Base-by-base conservation (phyloP, 2,113 vertebrate genomes). In the Oryctolagus cuniculus region DNA sequence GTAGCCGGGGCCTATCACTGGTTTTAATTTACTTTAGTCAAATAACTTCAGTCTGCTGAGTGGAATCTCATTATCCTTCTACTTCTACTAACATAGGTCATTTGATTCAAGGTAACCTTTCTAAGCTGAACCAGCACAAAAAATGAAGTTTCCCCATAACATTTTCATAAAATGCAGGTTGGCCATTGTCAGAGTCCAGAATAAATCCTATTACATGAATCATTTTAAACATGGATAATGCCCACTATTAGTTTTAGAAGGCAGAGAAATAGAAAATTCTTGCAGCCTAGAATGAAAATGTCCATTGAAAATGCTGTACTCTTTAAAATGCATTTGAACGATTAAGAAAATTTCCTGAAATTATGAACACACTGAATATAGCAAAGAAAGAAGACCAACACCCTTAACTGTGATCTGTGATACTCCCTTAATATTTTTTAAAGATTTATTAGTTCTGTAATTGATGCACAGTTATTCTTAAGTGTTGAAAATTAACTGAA, bases 261-360 rank as follows among this genome's bases (percentile, higher is more conserved):
- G 29, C 36, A 81, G 66, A 92, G 31, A 88, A 88, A 82, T 77
- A 85, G 91, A 88, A 90, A 82, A 38, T 86, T 36, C 70, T 92
- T 91, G 22, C 17, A 15, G 2, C 51, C 13, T 87, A 70, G 24
- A 91, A 80, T 89, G 58, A 93, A 93, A 38, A 66, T 55, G 36
- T 58, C 89, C 53, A 91, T 15, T 86, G 36, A 70, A 87, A 95
- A 79, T 29, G 90, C 17, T 55, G 16, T 17, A 38, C 66, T 63
- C 19, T 80, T 58, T 74, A 77, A 89, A 79, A 70, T 51, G 17
- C 78, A 27, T 89, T 72, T 89, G 70, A 93, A 85, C 87, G 22
- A 92, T 84, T 70, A 87, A 75, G 13, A 80, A 91, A n/a, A 11
- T 67, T 90, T 95, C 29, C 58, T 84, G 21, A 64, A 83, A 80